Percentiles rank a stretch among this genome's conserved stretches.
Evolutionary conservation across 1,140 invertebrate species (phyloP).

Genomic region (Drosophila aff.): DNA sequence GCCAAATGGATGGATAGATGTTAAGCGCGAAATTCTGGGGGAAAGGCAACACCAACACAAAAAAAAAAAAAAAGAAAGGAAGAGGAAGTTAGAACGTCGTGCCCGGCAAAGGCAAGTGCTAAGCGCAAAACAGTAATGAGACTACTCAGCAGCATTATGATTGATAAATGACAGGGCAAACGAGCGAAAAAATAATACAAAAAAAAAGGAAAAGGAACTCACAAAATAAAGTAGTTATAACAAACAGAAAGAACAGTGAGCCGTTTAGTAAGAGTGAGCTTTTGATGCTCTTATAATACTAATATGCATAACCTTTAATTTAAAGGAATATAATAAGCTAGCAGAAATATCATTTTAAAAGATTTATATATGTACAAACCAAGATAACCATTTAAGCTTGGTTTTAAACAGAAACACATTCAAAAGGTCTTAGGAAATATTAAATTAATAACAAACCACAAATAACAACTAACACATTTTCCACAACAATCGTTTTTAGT

Average conservation of each 20-base stretch:
- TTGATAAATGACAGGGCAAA: conserved; percentile 63
- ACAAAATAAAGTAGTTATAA: conserved; percentile 10
- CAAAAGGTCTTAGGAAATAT: neutral
- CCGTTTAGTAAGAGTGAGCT: neutral
- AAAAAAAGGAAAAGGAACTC: conserved; percentile 6
- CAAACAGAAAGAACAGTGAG: neutral
- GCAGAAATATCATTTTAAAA: neutral
- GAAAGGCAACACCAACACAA: neutral
- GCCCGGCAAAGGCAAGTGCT: conserved; percentile 34
- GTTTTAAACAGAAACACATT: no score
- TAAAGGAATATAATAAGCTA: neutral
- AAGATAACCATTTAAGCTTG: no score
- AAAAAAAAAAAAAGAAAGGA: neutral
- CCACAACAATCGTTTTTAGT: neutral
- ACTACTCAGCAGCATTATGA: conserved; percentile 75
- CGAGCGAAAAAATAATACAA: conserved; percentile 8
- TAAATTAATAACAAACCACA: neutral
- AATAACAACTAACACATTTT: neutral
- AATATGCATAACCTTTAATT: no score
- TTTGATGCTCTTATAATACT: neutral
- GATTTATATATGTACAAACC: neutral
- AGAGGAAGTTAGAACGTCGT: neutral
- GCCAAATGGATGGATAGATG: conserved; percentile 26
- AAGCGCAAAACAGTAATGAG: conserved; percentile 70
- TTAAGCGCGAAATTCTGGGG: conserved; percentile 23